Evolutionary conservation across 2,888 invertebrate genomes (phyloP).

Genomic region (Nemotelus nigrinus): DNA sequence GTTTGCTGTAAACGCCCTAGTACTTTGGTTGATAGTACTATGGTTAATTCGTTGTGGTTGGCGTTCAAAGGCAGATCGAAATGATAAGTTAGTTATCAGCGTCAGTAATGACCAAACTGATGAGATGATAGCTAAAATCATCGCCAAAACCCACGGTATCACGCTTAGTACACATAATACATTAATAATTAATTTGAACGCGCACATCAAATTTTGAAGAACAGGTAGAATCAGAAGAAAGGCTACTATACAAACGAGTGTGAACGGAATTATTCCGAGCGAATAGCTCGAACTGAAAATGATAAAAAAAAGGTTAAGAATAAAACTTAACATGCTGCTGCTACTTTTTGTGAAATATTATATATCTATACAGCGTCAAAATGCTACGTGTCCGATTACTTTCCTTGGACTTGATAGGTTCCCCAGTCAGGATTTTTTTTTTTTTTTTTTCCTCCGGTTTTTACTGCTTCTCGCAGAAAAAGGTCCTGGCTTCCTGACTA

Average conservation of each 20-base stretch:
- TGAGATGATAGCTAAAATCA: background rate
- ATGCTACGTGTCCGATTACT: no score
- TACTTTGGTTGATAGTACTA: no score
- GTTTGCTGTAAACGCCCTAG: background rate
- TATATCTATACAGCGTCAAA: no score
- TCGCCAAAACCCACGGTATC: slow-evolving; percentile 5
- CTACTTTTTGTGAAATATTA: background rate
- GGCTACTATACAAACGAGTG: background rate
- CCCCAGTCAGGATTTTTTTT: no score
- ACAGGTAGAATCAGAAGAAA: background rate
- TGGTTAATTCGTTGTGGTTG: no score
- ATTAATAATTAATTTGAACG: background rate
- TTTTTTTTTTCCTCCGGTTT: no score
- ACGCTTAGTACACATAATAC: background rate
- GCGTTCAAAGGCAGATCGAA: background rate
- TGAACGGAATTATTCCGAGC: slow-evolving; percentile 16
- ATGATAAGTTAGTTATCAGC: background rate
- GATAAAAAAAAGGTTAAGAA: slow-evolving; percentile 19
- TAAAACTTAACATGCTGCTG: slow-evolving; percentile 9
- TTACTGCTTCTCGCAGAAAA: no score
- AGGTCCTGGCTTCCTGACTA: no score
- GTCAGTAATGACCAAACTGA: background rate
- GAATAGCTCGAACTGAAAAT: slow-evolving; percentile 26
- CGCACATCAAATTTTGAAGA: background rate
- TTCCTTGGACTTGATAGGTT: no score